Base-by-base conservation (phyloP, 1,140 invertebrate species). In the Liolophura sinensis region DNA sequence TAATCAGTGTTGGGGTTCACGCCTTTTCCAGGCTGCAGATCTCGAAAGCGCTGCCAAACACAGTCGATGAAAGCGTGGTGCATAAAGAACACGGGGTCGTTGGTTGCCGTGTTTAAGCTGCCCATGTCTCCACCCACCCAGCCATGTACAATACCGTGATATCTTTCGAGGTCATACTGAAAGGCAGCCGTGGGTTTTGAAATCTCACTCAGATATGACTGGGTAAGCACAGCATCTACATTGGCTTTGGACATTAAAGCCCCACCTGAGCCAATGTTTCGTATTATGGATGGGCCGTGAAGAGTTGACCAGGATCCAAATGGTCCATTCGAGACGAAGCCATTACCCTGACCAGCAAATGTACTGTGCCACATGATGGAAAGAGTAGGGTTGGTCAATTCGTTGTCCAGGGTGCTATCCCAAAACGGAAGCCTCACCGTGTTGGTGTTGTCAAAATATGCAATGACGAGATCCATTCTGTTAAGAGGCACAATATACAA, bases 1-100 rank as follows among this genome's bases (percentile, higher is more conserved):
- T 54, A 54, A 12, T 54, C 51, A 12, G 24, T 20, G 7, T 24
- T n/a, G 24, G 51, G 51, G 12, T 54, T 24, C 7, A 54, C 24
- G 12, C 51, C 51, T 20, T 54, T 54, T 54, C n/a, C 51, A 20
- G 82, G 79, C 40, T 70, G 61, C 57, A 61, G 48, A 62, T 82
- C 78, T 18, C 80, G 61, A 79, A 82, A 82, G 46, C 75, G 62
- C 57, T 82, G 81, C 73, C 70, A 79, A 52, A 80, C 66, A 51
- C 59, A 76, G 68, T 85, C 84, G 20, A 86, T 73, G 71, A 82
- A 85, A n/a, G 73, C 69, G 71, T 86, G 85, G 68, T 85, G 84
- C 68, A 85, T 61, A 66, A 78, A 86, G 73, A 85, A 85, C 22
- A 84, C 67, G 0, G 79, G 79, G 67, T 86, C 85, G 64, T 80